Conservation (phyloP, 1,140 invertebrate species). For the Pogonognathellus flavescens region DNA sequence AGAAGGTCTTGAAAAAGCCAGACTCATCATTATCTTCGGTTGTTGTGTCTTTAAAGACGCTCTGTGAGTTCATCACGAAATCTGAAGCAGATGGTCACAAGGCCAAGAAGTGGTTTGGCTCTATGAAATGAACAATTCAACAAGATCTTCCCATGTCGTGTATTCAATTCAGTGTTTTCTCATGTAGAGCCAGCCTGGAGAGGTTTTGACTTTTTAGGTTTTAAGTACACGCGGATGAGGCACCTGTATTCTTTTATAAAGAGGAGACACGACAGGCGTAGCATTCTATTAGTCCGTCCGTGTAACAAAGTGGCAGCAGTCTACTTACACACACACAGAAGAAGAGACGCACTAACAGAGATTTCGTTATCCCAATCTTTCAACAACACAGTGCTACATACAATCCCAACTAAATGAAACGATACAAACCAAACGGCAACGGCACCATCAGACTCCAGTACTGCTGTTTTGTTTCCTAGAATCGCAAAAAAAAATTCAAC, state of each 20-base stretch:
- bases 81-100: constrained; percentile 44
- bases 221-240: background rate
- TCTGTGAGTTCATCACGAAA: constrained; percentile 31
- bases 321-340: no score
- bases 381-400: background rate
- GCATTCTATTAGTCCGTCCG: background rate
- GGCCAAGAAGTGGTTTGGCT: constrained; percentile 40
- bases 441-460: constrained; percentile 17
- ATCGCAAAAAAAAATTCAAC: constrained; percentile 38
- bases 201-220: constrained; percentile 19
- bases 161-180: background rate
- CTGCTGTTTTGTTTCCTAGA: background rate
- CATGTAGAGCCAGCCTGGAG: constrained; percentile 1
- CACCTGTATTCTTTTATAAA: constrained; percentile 14
- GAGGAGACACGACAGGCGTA: background rate
- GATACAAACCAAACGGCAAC: constrained; percentile 22
- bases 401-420: background rate
- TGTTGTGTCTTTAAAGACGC: background rate
- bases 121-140: background rate
- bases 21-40: background rate
- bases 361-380: no score
- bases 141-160: constrained; percentile 15
- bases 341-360: no score
- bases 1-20: background rate
- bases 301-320: background rate